Evolutionary conservation across 2,113 vertebrate genomes (phyloP), one percentile per base, ranked within the genome.

Genomic region (Pitta sordida): DNA sequence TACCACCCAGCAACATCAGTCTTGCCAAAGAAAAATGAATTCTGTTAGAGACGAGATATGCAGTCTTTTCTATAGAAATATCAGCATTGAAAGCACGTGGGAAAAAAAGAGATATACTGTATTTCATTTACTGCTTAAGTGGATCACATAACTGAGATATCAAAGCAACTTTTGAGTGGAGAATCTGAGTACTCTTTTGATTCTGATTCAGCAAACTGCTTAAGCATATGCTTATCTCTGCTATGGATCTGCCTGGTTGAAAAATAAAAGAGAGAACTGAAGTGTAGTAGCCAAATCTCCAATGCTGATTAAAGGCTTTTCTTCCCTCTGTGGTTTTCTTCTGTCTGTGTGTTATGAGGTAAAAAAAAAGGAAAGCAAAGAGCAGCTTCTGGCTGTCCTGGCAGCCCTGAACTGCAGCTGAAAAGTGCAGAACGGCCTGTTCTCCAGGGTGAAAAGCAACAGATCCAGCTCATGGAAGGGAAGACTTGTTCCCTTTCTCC

Each of bases 301-400:
- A 58, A 5, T 60, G 84, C 81, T 93, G 85, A 91, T 96, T 91
- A 95, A 88, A 93, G 79, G 55, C 46, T 82, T 95, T 90, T 93
- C 71, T 88, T 91, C 46, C 41, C 24, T 84, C 41, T 82, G 77
- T 67, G 83, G 65, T 84, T 90, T 95, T 90, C 65, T 84, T 92
- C 65, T 88, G 46, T 70, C 71, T 90, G 60, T 93, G 86, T 27
- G 62, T 94, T 80, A 60, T 9, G 14, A 76, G 21, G 37, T 7
- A 63, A 58, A 36, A 29, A 9, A 24, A 49, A n/a, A 23, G 13
- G 10, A 26, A 49, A 27, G 37, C 11, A n/a, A 65, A 71, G 36
- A 76, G 81, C 52, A 69, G 63, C 58, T 93, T 86, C 67, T 92
- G 78, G 65, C 62, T 2, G 27, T 86, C 78, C 68, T 79, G 81